phyloP scores from a whole-genome alignment of 2,888 invertebrate genomes.

The Boloria selene region DNA sequence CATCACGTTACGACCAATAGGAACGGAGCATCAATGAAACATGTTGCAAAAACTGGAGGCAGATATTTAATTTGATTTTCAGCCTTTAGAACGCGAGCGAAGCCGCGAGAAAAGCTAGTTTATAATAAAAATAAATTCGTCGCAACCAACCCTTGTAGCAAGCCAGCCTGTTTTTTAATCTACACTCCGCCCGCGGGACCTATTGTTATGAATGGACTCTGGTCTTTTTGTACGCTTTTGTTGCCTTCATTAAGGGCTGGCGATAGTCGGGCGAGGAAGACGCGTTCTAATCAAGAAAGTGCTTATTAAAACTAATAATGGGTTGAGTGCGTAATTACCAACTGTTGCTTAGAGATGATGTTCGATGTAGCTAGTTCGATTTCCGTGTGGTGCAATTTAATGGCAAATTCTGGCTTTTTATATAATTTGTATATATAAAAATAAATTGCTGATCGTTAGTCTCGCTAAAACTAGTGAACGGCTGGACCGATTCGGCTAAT shows the following conservation, averaged over 20 bases:
- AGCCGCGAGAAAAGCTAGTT: background rate
- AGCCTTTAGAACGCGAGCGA: too few species aligned
- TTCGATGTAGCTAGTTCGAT: background rate
- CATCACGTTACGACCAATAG: too few species aligned
- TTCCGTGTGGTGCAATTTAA: background rate
- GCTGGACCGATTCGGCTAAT: too few species aligned
- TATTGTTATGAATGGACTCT: slow-evolving; percentile 51
- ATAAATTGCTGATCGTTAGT: too few species aligned
- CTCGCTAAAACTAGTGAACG: too few species aligned
- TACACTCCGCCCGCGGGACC: slow-evolving; percentile 49
- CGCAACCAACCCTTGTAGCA: slow-evolving; percentile 13
- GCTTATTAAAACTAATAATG: slow-evolving; percentile 19
- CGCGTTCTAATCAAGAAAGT: slow-evolving; percentile 25
- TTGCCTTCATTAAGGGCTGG: slow-evolving; percentile 26
- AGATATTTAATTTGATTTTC: too few species aligned
- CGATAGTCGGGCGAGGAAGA: slow-evolving; percentile 21
- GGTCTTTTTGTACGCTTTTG: slow-evolving; percentile 29
- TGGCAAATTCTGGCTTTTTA: background rate
- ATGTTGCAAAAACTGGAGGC: too few species aligned
- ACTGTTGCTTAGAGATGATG: background rate
- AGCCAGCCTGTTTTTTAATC: slow-evolving; percentile 50
- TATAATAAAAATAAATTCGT: slow-evolving; percentile 1
- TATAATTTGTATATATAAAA: too few species aligned
- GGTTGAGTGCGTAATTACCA: background rate
- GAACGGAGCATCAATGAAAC: too few species aligned